Evolutionary conservation across 2,113 vertebrate species (phyloP).

Genomic region (Strix uralensis): DNA sequence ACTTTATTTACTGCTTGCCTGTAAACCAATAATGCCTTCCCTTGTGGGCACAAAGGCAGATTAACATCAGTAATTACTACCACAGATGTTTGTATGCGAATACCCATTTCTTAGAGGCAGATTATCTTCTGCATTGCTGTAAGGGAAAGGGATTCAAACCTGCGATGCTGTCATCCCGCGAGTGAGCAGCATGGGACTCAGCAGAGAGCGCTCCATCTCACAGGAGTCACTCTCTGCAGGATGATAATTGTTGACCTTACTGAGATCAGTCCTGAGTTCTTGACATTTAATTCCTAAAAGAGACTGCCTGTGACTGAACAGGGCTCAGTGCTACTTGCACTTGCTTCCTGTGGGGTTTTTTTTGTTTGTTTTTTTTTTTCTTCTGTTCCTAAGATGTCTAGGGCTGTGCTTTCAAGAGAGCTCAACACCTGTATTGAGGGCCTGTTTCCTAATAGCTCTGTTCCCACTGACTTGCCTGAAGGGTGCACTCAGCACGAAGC

Average conservation of each 20-base stretch:
- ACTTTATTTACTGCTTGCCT: slow-evolving; percentile 2
- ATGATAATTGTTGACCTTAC: not conserved
- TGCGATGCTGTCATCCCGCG: not conserved
- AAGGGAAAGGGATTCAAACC: not conserved
- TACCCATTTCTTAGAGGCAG: not conserved
- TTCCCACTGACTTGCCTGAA: not conserved
- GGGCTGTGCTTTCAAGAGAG: not conserved
- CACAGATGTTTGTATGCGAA: not conserved
- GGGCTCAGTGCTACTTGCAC: not conserved
- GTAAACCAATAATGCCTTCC: not conserved
- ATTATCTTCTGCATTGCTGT: not conserved
- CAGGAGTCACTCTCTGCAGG: fast-evolving
- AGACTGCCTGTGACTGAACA: not conserved
- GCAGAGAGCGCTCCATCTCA: not conserved
- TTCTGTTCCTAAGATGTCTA: not conserved
- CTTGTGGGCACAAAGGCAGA: not conserved
- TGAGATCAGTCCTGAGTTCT: not conserved
- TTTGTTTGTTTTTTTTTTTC: not conserved
- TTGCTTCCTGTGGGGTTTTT: not conserved
- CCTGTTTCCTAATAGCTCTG: not conserved
- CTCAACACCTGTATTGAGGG: not conserved
- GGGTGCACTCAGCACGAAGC: not conserved
- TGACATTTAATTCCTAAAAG: not conserved
- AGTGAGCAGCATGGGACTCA: not conserved
- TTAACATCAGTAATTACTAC: slow-evolving; percentile 25